These are phyloP conservation scores for Aromia moschata DNA, from an alignment of 2,888 invertebrate species.

Conservation along the genomic window DNA sequence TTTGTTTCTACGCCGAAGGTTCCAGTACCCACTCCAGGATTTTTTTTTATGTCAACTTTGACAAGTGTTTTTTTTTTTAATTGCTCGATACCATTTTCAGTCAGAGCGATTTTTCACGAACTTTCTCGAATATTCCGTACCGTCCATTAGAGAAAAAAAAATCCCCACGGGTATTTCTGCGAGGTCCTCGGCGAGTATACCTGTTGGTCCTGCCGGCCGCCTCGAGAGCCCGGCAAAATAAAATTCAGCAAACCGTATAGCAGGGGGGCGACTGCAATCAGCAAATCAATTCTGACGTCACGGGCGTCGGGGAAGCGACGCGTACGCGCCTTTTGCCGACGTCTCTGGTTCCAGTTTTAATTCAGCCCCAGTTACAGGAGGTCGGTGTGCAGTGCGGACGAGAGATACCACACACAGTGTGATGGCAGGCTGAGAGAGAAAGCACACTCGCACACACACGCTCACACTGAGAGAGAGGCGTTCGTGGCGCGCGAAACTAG, in stretches of 20 bases:
- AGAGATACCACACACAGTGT: constrained; percentile 12
- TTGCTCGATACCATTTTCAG: too few species aligned
- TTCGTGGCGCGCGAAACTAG: too few species aligned
- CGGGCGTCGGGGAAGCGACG: constrained; percentile 59
- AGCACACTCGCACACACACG: too few species aligned
- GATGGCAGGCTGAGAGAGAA: constrained; percentile 24
- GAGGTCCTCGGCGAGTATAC: constrained; percentile 18
- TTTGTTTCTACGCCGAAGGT: too few species aligned
- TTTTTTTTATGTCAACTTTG: too few species aligned
- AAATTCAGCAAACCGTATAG: constrained; percentile 27
- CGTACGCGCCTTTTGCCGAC: constrained; percentile 50
- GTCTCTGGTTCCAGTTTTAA: constrained; percentile 37
- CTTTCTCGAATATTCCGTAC: too few species aligned
- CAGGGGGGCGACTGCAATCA: constrained; percentile 33
- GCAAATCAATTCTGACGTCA: constrained; percentile 52
- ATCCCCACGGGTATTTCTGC: constrained; percentile 15
- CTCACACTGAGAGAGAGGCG: too few species aligned
- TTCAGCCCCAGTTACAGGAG: constrained; percentile 33
- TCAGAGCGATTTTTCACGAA: too few species aligned
- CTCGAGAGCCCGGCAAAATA: constrained; percentile 25
- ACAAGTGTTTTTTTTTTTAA: too few species aligned
- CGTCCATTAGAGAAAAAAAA: too few species aligned
- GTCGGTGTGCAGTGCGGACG: constrained; percentile 26
- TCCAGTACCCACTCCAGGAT: too few species aligned
- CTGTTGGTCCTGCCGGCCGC: constrained; percentile 26